These are phyloP conservation scores for Gandaritis pyraliata DNA, from an alignment of 2,888 invertebrate species.

Conservation along the genomic window DNA sequence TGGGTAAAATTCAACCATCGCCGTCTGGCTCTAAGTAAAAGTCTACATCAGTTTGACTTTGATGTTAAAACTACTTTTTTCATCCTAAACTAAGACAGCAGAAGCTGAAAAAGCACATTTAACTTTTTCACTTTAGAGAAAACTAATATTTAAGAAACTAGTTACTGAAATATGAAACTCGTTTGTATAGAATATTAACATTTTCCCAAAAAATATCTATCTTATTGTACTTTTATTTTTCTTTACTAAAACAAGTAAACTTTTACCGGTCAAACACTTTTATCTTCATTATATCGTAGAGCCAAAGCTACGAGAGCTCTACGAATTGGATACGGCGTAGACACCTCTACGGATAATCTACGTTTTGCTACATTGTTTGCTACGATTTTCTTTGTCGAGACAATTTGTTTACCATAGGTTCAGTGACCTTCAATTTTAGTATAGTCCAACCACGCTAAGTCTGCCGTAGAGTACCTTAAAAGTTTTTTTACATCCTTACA, in stretches of 20 bases:
- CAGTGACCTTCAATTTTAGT: too few species aligned
- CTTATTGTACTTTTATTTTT: background rate
- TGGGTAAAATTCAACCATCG: too few species aligned
- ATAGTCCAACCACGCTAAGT: too few species aligned
- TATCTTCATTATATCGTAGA: background rate
- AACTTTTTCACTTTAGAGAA: constrained; percentile 27
- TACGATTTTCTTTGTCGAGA: background rate
- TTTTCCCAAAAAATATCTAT: background rate
- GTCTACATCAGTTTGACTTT: background rate
- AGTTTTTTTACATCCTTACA: too few species aligned
- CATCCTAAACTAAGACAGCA: too few species aligned
- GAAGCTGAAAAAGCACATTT: constrained; percentile 1
- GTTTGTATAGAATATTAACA: background rate
- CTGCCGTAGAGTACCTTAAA: too few species aligned
- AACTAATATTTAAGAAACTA: constrained; percentile 10
- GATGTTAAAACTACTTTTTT: background rate
- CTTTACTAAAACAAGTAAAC: background rate
- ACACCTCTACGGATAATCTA: constrained; percentile 2
- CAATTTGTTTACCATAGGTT: too few species aligned
- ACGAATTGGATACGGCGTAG: constrained; percentile 6
- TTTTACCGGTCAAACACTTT: background rate
- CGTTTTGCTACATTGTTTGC: background rate
- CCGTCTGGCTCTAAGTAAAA: too few species aligned
- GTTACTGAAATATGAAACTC: constrained; percentile 19
- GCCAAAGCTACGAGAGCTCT: constrained; percentile 8